phyloP scores from a whole-genome alignment of 2,888 invertebrate species.

The Idaea biselata region DNA sequence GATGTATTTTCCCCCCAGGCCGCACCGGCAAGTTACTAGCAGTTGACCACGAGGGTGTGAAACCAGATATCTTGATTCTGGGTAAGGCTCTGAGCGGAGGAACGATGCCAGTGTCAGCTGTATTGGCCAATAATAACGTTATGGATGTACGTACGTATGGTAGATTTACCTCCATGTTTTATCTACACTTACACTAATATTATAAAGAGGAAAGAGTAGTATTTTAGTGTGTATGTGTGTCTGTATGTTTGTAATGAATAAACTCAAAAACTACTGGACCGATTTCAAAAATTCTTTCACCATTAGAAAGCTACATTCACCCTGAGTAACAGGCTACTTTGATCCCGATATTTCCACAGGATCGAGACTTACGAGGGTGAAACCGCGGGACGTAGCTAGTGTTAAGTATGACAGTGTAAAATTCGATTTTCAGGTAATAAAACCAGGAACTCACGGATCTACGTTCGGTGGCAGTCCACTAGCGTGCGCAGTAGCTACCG shows the following conservation, averaged over 20 bases:
- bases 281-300: no score
- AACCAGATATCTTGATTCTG: conserved; percentile 93
- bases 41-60: conserved; percentile 91
- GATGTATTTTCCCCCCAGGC: conserved; percentile 58
- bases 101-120: conserved; percentile 93
- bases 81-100: conserved; percentile 98
- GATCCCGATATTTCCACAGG: no score
- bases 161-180: background rate
- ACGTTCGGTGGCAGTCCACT: conserved; percentile 99
- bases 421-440: conserved; percentile 74
- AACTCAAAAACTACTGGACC: no score
- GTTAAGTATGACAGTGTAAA: background rate
- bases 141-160: conserved; percentile 81
- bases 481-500: conserved; percentile 92
- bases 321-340: no score
- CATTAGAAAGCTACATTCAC: no score
- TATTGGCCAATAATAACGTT: conserved; percentile 89
- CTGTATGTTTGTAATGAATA: no score
- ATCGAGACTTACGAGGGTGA: no score
- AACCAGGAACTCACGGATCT: conserved; percentile 96
- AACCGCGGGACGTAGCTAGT: no score
- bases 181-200: no score
- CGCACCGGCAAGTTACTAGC: conserved; percentile 94
- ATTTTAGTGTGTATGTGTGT: no score
- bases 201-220: no score